Evolutionary conservation across 2,888 invertebrate species (phyloP).

Genomic region (Pristionchus exspectatus): DNA sequence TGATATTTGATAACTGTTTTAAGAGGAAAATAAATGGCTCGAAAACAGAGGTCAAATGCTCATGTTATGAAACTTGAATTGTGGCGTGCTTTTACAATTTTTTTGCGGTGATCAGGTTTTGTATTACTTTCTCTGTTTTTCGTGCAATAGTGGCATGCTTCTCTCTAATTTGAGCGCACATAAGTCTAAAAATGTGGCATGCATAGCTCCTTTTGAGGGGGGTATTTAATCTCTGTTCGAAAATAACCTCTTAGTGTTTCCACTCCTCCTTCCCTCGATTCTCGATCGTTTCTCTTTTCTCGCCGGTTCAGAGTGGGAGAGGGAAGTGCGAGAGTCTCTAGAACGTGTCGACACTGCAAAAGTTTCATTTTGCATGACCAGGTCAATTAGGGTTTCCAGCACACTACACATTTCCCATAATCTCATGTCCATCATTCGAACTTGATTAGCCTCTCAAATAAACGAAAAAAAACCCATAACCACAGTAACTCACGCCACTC

Average conservation of each 20-base stretch:
- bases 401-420: background rate
- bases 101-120: too few relatives aligned
- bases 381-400: background rate
- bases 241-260: background rate
- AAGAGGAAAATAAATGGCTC: too few relatives aligned
- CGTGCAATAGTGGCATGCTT: too few relatives aligned
- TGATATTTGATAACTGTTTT: background rate
- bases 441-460: background rate
- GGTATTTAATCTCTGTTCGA: background rate
- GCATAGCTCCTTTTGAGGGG: too few relatives aligned
- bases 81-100: too few relatives aligned
- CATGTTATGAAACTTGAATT: too few relatives aligned
- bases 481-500: background rate
- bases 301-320: background rate
- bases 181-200: too few relatives aligned
- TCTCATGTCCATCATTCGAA: background rate
- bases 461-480: background rate
- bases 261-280: background rate
- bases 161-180: too few relatives aligned
- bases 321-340: background rate
- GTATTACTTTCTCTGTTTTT: too few relatives aligned
- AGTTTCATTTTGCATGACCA: background rate
- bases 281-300: slow-evolving; percentile 7
- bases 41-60: too few relatives aligned
- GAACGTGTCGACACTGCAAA: background rate